These are phyloP conservation scores for Amniataba percoides DNA, from an alignment of 2,797 vertebrate species.

Conservation along the genomic window DNA sequence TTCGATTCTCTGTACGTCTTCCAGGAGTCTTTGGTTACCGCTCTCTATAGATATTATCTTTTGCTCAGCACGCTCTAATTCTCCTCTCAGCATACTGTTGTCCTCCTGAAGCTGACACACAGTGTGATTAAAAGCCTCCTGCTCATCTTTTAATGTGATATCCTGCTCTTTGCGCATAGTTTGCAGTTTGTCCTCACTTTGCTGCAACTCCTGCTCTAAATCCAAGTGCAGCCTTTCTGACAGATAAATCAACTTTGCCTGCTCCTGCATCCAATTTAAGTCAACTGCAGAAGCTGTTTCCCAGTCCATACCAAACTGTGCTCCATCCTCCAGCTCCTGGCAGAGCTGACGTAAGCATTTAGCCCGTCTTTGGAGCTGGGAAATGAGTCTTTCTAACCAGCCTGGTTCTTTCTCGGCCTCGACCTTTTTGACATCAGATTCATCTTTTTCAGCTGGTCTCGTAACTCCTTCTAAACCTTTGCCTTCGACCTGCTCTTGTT, in stretches of 20 bases:
- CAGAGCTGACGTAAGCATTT: constrained; percentile 85
- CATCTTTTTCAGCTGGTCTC: constrained; percentile 22
- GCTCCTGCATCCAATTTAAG: constrained; percentile 84
- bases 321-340: constrained; percentile 75
- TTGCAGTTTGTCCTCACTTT: constrained; percentile 79
- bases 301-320: constrained; percentile 57
- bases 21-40: constrained; percentile 79
- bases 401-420: constrained; percentile 70
- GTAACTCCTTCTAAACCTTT: constrained; percentile 20
- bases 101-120: constrained; percentile 83
- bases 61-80: constrained; percentile 84
- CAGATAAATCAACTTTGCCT: constrained; percentile 90
- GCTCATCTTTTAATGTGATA: constrained; percentile 83
- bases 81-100: constrained; percentile 77
- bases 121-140: constrained; percentile 80
- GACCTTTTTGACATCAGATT: constrained; percentile 34
- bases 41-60: constrained; percentile 83
- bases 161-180: constrained; percentile 82
- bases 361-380: constrained; percentile 87
- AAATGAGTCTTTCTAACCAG: constrained; percentile 85
- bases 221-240: constrained; percentile 86
- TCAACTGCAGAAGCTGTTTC: constrained; percentile 74
- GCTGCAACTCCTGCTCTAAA: constrained; percentile 83
- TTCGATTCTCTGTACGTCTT: constrained; percentile 85
- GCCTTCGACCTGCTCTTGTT: constrained; percentile 59